Base-by-base conservation (phyloP, 1,140 invertebrate genomes). In the Drosophila rufa region DNA sequence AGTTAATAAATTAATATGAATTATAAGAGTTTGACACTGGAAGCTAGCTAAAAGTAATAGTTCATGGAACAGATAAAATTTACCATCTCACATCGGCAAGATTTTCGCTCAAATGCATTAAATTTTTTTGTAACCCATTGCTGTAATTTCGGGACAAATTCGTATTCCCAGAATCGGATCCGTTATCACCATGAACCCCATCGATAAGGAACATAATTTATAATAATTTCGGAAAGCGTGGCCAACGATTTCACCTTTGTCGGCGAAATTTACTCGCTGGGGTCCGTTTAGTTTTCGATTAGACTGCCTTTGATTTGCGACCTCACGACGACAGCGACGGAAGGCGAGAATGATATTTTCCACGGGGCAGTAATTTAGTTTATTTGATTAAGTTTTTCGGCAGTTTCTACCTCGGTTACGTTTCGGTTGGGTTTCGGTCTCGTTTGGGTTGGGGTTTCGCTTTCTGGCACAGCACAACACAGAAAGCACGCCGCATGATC, bases 261-360 rank as follows among this genome's bases (percentile, higher is more conserved):
- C 84, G 84, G 84, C 85, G 80, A 84, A 89, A 81, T 84, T 89
- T 84, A 90, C 85, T 79, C 85, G 80, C 58, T 67, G 59, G 69
- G 57, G 61, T 85, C 75, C 85, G 81, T 90, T 89, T 89, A 89
- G 85, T 89, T 89, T 90, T 85, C 85, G 85, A 89, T 89, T 89
- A 89, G 85, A 89, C 55, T 85, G 78, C 85, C 85, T 81, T 89
- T 89, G 85, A 89, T 89, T 89, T 89, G 85, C 85, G 81, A 89
- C 85, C 64, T 61, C 67, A 84, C 79, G 84, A 89, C 84, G 77
- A 71, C 73, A 66, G 53, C 62, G 65, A 66, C 76, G 61, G 30
- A 61, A 60, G 46, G 47, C 38, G 59, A 62, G 75, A 61, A 55
- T 90, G 73, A 90, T 90, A 90, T 79, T 90, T 75, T 82, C 80